These are phyloP conservation scores for Ryuthela nishihirai DNA, from an alignment of 2,888 invertebrate genomes.

Conservation along the genomic window DNA sequence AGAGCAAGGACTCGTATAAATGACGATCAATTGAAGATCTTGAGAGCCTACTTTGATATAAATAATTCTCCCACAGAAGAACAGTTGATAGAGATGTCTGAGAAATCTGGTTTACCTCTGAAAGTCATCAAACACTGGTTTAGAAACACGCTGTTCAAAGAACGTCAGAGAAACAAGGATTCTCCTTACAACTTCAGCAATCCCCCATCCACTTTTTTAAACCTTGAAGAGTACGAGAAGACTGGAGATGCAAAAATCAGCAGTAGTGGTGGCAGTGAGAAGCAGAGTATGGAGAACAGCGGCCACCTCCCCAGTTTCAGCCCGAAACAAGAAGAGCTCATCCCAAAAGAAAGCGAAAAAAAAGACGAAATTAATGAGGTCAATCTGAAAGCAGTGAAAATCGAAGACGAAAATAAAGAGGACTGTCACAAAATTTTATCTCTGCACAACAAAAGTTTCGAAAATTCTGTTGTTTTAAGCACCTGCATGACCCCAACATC, in stretches of 20 bases:
- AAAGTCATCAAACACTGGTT: conserved; percentile 99
- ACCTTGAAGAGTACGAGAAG: conserved; percentile 96
- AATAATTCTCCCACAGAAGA: conserved; percentile 99
- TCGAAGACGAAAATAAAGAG: conserved; percentile 3
- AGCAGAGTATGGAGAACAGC: neutral
- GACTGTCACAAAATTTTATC: conserved; percentile 8
- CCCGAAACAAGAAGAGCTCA: neutral
- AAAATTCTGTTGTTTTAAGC: conserved; percentile 8
- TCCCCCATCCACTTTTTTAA: conserved; percentile 90
- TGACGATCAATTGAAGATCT: conserved; percentile 95
- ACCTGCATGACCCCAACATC: conserved; percentile 16
- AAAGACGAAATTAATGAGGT: conserved; percentile 10
- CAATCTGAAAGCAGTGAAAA: conserved; percentile 5
- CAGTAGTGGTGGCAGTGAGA: neutral
- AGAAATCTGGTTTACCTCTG: conserved; percentile 92
- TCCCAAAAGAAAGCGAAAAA: conserved; percentile 9
- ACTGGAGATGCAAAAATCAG: conserved; percentile 94
- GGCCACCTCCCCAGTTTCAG: neutral
- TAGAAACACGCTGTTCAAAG: conserved; percentile 96
- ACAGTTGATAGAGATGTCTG: conserved; percentile 96
- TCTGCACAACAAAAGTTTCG: conserved; percentile 6
- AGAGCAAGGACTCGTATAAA: conserved; percentile 97
- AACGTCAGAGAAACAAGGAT: conserved; percentile 97
- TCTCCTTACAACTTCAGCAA: conserved; percentile 99
- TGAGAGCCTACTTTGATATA: conserved; percentile 97